These are phyloP conservation scores for Samia ricini DNA, from an alignment of 1,140 invertebrate genomes.

Conservation along the genomic window DNA sequence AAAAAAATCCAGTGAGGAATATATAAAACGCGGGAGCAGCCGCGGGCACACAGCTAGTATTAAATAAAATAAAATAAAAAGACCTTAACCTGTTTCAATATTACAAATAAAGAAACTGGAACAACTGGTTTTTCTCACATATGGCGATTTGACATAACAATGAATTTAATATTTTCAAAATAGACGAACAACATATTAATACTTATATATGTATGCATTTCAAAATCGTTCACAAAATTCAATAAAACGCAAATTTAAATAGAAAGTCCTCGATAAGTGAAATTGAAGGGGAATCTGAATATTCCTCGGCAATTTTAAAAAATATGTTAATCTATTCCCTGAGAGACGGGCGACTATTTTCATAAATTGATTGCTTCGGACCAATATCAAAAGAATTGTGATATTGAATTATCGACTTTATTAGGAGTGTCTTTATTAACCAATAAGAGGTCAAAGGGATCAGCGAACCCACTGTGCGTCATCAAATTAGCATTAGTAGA, in stretches of 20 bases:
- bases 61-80: background rate
- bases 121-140: background rate
- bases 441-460: constrained; percentile 3
- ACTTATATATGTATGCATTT: background rate
- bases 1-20: too few species aligned
- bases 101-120: background rate
- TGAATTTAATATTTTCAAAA: background rate
- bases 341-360: constrained; percentile 51
- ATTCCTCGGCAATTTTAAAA: constrained; percentile 64
- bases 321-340: constrained; percentile 66
- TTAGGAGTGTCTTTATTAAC: constrained; percentile 26
- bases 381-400: constrained; percentile 59
- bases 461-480: background rate
- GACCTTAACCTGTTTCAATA: background rate
- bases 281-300: constrained; percentile 67
- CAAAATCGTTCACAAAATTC: background rate
- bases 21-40: too few species aligned
- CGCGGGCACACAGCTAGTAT: constrained; percentile 20
- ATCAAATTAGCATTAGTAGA: constrained; percentile 5
- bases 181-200: background rate
- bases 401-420: constrained; percentile 36
- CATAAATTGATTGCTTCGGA: constrained; percentile 61
- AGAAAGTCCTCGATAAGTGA: constrained; percentile 14
- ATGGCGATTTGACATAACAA: background rate
- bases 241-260: background rate